These are phyloP conservation scores for Acanthosepion pharaonis DNA, from an alignment of 2,888 invertebrate genomes.

Conservation along the genomic window DNA sequence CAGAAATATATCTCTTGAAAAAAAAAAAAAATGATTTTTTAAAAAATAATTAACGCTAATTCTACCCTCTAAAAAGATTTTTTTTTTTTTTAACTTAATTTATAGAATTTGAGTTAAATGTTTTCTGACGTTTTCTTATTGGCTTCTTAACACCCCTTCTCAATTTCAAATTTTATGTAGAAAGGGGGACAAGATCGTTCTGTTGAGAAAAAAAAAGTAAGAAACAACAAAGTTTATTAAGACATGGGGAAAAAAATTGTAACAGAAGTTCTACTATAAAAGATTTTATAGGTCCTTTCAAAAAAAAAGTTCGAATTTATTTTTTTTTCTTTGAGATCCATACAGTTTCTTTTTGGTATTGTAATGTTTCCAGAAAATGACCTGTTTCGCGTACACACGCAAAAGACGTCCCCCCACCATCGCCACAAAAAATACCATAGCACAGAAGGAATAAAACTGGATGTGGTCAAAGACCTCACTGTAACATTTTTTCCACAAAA, in stretches of 20 bases:
- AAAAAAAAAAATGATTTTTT: background rate
- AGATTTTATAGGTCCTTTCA: background rate
- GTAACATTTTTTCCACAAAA: background rate
- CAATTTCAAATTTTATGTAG: background rate
- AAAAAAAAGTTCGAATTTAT: background rate
- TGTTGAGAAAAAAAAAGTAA: background rate
- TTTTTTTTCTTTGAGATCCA: background rate
- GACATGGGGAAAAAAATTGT: background rate
- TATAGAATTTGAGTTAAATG: background rate
- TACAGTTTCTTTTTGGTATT: background rate
- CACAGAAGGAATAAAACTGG: background rate
- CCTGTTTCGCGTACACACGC: background rate
- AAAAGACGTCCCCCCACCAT: no score
- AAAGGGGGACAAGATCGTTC: background rate
- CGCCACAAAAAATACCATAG: background rate
- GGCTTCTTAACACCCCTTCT: background rate
- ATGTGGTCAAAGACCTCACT: background rate
- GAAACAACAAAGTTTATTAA: background rate
- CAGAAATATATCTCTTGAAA: no score
- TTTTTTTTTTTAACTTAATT: background rate
- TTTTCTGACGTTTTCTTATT: background rate
- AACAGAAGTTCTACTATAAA: background rate
- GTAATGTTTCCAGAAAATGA: background rate
- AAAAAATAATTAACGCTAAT: background rate
- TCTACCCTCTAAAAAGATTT: background rate